These are phyloP conservation scores for Crotalus tigris DNA, from an alignment of 2,113 vertebrate genomes.

Conservation along the genomic window DNA sequence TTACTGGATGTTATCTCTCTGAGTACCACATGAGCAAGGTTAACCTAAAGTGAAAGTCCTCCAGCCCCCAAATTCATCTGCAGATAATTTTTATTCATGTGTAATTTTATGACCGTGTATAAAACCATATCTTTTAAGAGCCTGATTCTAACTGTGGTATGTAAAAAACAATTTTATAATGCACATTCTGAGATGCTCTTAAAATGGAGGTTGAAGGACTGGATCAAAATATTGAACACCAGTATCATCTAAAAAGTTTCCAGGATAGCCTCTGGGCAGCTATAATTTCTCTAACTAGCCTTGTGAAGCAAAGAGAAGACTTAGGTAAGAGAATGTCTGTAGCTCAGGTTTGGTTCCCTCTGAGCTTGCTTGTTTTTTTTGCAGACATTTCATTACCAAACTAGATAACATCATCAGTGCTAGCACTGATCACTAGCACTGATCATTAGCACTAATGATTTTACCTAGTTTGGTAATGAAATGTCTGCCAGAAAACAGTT, in stretches of 20 bases:
- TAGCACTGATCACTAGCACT: neutral
- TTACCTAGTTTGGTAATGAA: neutral
- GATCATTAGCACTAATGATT: neutral
- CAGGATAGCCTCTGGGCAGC: constrained; percentile 33
- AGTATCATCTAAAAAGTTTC: constrained; percentile 41
- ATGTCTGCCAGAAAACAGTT: no score
- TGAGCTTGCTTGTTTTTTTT: no score
- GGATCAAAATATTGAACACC: constrained; percentile 27
- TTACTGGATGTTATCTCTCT: neutral
- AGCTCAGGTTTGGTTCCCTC: no score
- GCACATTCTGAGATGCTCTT: constrained; percentile 47
- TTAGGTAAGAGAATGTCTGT: neutral
- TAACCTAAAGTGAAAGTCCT: neutral
- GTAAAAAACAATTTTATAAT: constrained; percentile 37
- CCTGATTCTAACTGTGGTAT: constrained; percentile 31
- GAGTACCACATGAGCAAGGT: constrained; percentile 4
- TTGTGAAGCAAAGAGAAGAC: constrained; percentile 48
- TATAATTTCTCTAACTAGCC: constrained; percentile 41
- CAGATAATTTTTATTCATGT: constrained; percentile 33
- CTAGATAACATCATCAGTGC: neutral
- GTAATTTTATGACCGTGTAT: constrained; percentile 40
- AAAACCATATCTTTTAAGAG: constrained; percentile 31
- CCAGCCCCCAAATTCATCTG: constrained; percentile 24
- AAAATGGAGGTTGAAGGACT: constrained; percentile 22
- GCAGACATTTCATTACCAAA: neutral